These are phyloP conservation scores for Pterois miles DNA, from an alignment of 2,797 vertebrate genomes.

Conservation along the genomic window DNA sequence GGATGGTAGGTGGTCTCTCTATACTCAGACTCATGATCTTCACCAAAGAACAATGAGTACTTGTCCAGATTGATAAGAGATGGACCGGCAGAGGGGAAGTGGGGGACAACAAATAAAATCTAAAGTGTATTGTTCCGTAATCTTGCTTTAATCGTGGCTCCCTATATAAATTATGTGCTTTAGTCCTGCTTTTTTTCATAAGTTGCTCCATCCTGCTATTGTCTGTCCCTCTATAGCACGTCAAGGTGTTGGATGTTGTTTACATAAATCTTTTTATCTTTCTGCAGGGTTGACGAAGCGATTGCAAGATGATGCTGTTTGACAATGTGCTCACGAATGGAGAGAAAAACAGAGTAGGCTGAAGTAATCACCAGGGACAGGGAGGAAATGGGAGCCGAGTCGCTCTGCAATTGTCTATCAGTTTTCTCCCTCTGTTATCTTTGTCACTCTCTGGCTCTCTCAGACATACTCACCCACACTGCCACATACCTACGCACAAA, in stretches of 20 bases:
- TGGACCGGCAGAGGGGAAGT: neutral
- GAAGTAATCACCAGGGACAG: constrained; percentile 57
- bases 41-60: constrained; percentile 36
- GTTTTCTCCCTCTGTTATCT: constrained; percentile 43
- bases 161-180: constrained; percentile 29
- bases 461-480: constrained; percentile 15
- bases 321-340: constrained; percentile 42
- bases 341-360: constrained; percentile 36
- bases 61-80: constrained; percentile 37
- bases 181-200: neutral
- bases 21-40: constrained; percentile 29
- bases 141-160: constrained; percentile 12
- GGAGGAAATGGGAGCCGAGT: constrained; percentile 45
- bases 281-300: constrained; percentile 12
- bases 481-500: constrained; percentile 1
- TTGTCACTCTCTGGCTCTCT: constrained; percentile 37
- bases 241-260: constrained; percentile 58
- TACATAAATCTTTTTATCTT: constrained; percentile 36
- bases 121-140: constrained; percentile 29
- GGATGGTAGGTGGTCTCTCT: constrained; percentile 61
- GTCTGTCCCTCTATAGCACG: constrained; percentile 7
- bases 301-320: constrained; percentile 45
- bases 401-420: constrained; percentile 46
- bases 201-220: neutral
- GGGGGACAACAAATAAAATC: constrained; percentile 29